These are phyloP conservation scores for Perodicticus potto DNA, from an alignment of 2,797 vertebrate species.

Conservation along the genomic window DNA sequence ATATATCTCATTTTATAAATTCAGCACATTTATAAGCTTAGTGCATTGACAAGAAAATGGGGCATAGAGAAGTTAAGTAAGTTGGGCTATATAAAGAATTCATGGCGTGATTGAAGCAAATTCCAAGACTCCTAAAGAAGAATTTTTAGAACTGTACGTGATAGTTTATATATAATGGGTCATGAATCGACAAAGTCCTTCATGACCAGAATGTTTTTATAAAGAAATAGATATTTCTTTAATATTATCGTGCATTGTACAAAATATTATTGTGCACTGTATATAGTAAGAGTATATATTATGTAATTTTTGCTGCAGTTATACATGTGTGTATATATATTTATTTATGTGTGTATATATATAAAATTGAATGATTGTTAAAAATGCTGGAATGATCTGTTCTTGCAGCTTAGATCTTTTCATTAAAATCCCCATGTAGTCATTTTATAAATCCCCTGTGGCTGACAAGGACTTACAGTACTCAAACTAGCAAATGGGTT, in stretches of 20 bases:
- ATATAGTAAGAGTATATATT: background rate
- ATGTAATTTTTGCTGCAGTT: background rate
- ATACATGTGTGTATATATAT: fast-evolving
- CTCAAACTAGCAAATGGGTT: background rate
- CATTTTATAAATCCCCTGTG: background rate
- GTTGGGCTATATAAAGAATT: background rate
- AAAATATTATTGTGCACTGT: background rate
- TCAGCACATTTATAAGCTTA: background rate
- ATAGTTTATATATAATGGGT: background rate
- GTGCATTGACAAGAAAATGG: conserved; percentile 14
- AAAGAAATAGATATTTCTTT: background rate
- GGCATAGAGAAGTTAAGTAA: background rate
- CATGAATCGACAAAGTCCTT: conserved; percentile 22
- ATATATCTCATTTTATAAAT: conserved; percentile 17
- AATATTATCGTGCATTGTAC: background rate
- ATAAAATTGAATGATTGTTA: background rate
- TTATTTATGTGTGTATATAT: background rate
- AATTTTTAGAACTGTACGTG: conserved; percentile 36
- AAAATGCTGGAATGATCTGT: conserved; percentile 33
- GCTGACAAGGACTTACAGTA: background rate
- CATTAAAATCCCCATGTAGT: background rate
- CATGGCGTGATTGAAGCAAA: conserved; percentile 36
- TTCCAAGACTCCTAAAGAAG: background rate
- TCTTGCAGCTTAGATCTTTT: background rate
- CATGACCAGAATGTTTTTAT: background rate